phyloP scores from a whole-genome alignment of 2,888 invertebrate genomes.

The Mythimna pallens region DNA sequence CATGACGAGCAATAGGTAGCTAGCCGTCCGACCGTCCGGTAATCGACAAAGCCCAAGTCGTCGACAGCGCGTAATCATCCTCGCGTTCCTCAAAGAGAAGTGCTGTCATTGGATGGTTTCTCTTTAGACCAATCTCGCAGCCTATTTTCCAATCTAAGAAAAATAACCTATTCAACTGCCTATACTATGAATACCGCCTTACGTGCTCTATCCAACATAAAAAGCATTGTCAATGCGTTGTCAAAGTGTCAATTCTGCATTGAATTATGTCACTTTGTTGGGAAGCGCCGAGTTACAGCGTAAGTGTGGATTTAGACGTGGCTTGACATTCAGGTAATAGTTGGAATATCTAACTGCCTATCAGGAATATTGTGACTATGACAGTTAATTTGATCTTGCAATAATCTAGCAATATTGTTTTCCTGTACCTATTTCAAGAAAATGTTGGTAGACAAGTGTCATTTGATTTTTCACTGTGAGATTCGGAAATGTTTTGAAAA shows the following conservation, averaged over 20 bases:
- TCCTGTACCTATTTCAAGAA: neutral
- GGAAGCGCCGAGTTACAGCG: constrained; percentile 34
- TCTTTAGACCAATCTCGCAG: too few species aligned
- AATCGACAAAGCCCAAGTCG: too few species aligned
- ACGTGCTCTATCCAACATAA: constrained; percentile 39
- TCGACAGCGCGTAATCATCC: too few species aligned
- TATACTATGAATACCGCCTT: constrained; percentile 24
- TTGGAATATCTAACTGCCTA: neutral
- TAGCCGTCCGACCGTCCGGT: too few species aligned
- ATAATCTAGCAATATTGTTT: neutral
- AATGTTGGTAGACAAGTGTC: neutral
- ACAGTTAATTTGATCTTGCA: neutral
- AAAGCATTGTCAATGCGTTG: constrained; percentile 57
- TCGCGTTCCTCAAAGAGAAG: too few species aligned
- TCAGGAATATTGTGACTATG: too few species aligned
- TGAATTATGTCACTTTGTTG: constrained; percentile 60
- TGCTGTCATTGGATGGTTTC: too few species aligned
- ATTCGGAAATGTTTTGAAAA: too few species aligned
- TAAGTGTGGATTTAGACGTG: constrained; percentile 29
- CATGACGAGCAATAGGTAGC: too few species aligned
- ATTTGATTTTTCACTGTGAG: too few species aligned
- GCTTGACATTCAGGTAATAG: constrained; percentile 29
- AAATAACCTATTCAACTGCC: neutral
- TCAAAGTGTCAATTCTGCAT: constrained; percentile 62
- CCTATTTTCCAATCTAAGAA: neutral